Evolutionary conservation across 2,888 invertebrate genomes (phyloP).

Genomic region (Xestia xanthographa): DNA sequence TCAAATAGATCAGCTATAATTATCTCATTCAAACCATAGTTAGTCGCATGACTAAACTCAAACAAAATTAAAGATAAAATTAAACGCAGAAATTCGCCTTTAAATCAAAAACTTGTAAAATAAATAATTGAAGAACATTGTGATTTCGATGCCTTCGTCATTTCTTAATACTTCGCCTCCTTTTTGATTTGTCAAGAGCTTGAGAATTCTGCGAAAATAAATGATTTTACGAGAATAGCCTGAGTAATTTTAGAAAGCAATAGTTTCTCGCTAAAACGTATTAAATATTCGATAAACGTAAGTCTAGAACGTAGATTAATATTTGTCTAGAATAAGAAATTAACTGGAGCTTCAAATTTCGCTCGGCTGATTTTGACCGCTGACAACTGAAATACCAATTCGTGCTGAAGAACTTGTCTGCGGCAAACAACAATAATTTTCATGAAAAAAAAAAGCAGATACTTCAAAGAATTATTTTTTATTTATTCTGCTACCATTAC

Average conservation of each 20-base stretch:
- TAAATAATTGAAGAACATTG: slow-evolving; percentile 39
- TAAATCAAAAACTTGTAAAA: slow-evolving; percentile 23
- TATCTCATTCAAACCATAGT: slow-evolving; percentile 1
- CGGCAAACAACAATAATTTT: not conserved
- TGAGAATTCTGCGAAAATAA: slow-evolving; percentile 39
- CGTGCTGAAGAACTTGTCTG: slow-evolving; percentile 9
- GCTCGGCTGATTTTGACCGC: slow-evolving; percentile 19
- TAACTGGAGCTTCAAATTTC: slow-evolving; percentile 27
- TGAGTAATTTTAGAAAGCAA: slow-evolving; percentile 26
- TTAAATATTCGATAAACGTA: slow-evolving; percentile 55
- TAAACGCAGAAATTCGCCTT: slow-evolving; percentile 23
- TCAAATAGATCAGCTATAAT: not conserved
- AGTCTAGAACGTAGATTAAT: slow-evolving; percentile 40
- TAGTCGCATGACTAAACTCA: slow-evolving; percentile 20
- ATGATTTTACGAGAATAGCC: slow-evolving; percentile 34
- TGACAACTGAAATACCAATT: slow-evolving; percentile 18
- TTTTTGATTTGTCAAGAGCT: slow-evolving; percentile 36
- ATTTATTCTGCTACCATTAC: not conserved
- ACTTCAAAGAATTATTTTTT: not conserved
- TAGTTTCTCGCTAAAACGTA: slow-evolving; percentile 26
- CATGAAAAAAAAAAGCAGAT: not conserved
- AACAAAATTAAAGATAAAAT: slow-evolving; percentile 35
- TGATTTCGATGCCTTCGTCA: slow-evolving; percentile 18
- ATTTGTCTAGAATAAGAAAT: slow-evolving; percentile 48
- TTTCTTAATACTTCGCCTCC: slow-evolving; percentile 24